Evolutionary conservation across 2,888 invertebrate species (phyloP), one percentile per base, ranked within the genome.

Genomic region (Calameuta filiformis): DNA sequence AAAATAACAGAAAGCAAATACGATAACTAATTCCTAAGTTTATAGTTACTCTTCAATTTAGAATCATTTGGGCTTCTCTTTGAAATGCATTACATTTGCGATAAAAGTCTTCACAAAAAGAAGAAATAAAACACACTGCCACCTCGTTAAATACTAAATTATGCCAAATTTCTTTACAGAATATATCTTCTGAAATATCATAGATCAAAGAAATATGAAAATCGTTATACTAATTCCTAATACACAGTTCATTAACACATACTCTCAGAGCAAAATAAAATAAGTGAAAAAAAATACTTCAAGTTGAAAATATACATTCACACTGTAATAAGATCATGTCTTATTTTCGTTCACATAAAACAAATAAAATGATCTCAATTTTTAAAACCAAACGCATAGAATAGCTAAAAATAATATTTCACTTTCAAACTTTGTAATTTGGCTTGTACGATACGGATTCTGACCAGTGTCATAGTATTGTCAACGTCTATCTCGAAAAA

Each of bases 391-490:
- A 56, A 23, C 6, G 6, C 23, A 56, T 56, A 56, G 9, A 56
- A 56, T 56, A 56, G 23, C 23, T 56, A 15, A 23, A 56, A 23
- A 56, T 56, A 56, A 9, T 56, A 15, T 56, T 9, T 56, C 56
- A 56, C 56, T 56, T 56, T 56, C 9, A 23, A 23, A 11, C 34
- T 71, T 0, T 11, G 3, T 71, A 33, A 71, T 71, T 12, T 71
- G 71, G 31, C 71, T 71, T 34, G 34, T 71, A 71, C 34, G 12
- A 71, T 81, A 79, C 76, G 12, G 69, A 81, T 80, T 77, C 81
- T 79, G 83, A 85, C 84, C 81, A 83, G 79, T 83, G 81, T 82
- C 78, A 80, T 74, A 75, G 80, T 86, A 86, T 86, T 86, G 85
- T 86, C 85, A 73, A 56, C 9, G 23, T 56, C 23, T 23, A 56